Conservation (phyloP, 2,888 invertebrate species). For the Lasioglossum pauxillum region DNA sequence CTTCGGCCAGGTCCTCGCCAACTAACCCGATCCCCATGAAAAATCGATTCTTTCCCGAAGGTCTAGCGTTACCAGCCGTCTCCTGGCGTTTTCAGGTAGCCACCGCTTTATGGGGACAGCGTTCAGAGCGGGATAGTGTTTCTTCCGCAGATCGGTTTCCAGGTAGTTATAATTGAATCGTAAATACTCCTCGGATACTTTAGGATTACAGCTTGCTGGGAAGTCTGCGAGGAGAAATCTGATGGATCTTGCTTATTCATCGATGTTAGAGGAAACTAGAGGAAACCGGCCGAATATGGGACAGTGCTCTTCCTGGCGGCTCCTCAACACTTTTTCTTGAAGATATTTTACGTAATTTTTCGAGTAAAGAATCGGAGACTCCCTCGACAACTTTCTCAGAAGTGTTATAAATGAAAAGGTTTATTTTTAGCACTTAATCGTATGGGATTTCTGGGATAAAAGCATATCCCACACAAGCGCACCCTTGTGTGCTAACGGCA, state of each 20-base stretch:
- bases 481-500: no score
- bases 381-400: no score
- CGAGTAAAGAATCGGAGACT: no score
- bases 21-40: neutral
- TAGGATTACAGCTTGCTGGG: neutral
- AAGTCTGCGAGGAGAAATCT: neutral
- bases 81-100: neutral
- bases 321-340: no score
- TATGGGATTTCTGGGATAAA: no score
- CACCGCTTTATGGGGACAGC: neutral
- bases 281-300: neutral
- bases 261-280: neutral
- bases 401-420: no score
- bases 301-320: neutral
- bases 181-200: neutral
- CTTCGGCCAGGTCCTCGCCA: neutral
- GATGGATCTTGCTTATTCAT: neutral
- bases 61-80: neutral
- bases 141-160: slow-evolving; percentile 24
- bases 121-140: slow-evolving; percentile 8
- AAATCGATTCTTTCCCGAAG: slow-evolving; percentile 1
- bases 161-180: neutral
- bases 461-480: no score
- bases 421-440: no score
- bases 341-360: no score